Conservation (phyloP, 1,140 invertebrate species). For the Limonius californicus region DNA sequence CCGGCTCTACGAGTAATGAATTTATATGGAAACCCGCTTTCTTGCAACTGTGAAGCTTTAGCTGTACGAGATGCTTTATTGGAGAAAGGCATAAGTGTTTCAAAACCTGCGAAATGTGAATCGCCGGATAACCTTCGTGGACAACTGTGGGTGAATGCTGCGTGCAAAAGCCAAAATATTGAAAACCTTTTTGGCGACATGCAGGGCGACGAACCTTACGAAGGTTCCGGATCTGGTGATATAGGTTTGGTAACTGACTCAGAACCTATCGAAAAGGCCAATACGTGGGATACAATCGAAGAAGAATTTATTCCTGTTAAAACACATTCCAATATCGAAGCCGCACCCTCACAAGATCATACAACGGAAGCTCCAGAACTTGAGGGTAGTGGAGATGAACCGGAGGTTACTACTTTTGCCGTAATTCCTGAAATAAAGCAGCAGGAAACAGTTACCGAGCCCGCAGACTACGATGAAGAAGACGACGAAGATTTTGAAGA, state of each 20-base stretch:
- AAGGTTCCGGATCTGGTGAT: slow-evolving; percentile 23
- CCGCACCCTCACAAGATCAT: neutral
- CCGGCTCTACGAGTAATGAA: slow-evolving; percentile 16
- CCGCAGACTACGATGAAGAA: neutral
- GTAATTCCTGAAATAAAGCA: neutral
- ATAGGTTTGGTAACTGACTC: neutral
- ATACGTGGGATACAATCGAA: slow-evolving; percentile 5
- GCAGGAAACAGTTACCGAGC: too few species aligned
- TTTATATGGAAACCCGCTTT: slow-evolving; percentile 22
- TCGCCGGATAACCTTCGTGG: slow-evolving; percentile 8
- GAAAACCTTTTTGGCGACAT: slow-evolving; percentile 20
- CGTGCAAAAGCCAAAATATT: slow-evolving; percentile 17
- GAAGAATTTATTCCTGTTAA: neutral
- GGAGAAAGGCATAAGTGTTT: neutral
- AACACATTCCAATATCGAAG: neutral
- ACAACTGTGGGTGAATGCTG: neutral
- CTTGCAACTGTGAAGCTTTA: slow-evolving; percentile 21
- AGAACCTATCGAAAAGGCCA: slow-evolving; percentile 2
- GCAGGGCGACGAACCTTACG: slow-evolving; percentile 18
- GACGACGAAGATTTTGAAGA: neutral
- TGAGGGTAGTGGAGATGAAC: neutral
- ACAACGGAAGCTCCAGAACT: neutral
- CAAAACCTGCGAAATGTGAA: slow-evolving; percentile 12
- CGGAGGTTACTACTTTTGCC: neutral
- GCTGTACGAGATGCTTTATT: slow-evolving; percentile 7